A percentile compares a stretch with the other conserved stretches of the same genome.
These are phyloP conservation scores for Octopus bimaculoides DNA, from an alignment of 1,140 invertebrate species.

Conservation along the genomic window DNA sequence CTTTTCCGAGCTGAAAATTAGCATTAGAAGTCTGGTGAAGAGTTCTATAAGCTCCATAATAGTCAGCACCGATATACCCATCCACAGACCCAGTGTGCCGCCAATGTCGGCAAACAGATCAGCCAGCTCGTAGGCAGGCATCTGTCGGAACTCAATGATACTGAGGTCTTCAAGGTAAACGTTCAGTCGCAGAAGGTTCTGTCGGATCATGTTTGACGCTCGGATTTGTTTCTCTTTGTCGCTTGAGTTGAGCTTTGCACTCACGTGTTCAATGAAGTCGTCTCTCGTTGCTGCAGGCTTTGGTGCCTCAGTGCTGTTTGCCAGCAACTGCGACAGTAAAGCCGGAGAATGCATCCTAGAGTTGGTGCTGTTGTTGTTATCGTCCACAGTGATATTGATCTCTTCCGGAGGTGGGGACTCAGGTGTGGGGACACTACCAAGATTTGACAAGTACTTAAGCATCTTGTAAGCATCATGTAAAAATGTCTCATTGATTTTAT, in stretches of 20 bases:
- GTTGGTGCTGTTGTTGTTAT: neutral
- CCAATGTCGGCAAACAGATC: conserved; percentile 53
- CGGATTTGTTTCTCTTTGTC: conserved; percentile 33
- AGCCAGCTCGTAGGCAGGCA: conserved; percentile 46
- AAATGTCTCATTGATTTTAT: conserved; percentile 30
- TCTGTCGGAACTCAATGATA: conserved; percentile 48
- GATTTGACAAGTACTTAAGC: conserved; percentile 3
- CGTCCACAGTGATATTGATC: neutral
- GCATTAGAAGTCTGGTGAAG: conserved; percentile 37
- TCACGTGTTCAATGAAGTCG: neutral
- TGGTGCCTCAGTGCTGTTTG: neutral
- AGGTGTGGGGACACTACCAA: neutral
- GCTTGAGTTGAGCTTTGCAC: conserved; percentile 1
- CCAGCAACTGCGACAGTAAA: neutral
- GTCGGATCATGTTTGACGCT: conserved; percentile 44
- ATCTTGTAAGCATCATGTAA: conserved; percentile 39
- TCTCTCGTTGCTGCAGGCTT: neutral
- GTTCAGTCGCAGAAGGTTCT: conserved; percentile 49
- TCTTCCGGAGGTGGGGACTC: neutral
- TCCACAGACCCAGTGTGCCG: conserved; percentile 51
- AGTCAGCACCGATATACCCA: conserved; percentile 52
- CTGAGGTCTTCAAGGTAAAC: conserved; percentile 50
- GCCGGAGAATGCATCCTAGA: neutral
- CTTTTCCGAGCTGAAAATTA: conserved; percentile 46
- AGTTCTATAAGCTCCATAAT: conserved; percentile 52